phyloP scores from a whole-genome alignment of 64 coral and sea anemone genomes.

The Montipora capricornis region DNA sequence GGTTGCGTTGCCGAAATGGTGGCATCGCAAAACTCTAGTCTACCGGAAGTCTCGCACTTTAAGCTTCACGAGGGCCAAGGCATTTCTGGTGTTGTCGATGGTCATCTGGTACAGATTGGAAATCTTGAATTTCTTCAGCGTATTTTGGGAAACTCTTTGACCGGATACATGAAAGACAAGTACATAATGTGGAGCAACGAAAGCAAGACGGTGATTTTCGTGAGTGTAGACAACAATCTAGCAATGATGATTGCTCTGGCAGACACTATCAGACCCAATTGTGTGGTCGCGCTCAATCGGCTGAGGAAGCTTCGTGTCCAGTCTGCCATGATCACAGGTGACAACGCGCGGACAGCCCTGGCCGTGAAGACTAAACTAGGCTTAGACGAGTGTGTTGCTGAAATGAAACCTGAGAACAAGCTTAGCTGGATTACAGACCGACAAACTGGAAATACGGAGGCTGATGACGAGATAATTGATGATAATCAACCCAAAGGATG shows the following conservation, averaged over 20 bases:
- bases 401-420: constrained; percentile 98
- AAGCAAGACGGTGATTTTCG: constrained; percentile 97
- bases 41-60: constrained; percentile 88
- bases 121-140: constrained; percentile 72
- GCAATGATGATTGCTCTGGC: constrained; percentile 94
- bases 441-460: constrained; percentile 16
- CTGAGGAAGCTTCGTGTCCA: constrained; percentile 79
- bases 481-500: neutral
- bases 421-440: constrained; percentile 88
- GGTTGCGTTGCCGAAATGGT: constrained; percentile 91
- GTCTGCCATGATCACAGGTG: constrained; percentile 95
- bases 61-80: constrained; percentile 87
- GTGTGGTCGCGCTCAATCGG: constrained; percentile 68
- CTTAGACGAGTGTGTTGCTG: constrained; percentile 88
- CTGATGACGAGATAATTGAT: neutral
- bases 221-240: constrained; percentile 74
- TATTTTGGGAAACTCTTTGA: constrained; percentile 15
- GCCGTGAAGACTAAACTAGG: constrained; percentile 85
- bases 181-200: constrained; percentile 82
- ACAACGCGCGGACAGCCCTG: constrained; percentile 90
- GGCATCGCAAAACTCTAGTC: constrained; percentile 38
- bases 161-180: constrained; percentile 51
- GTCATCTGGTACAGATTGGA: constrained; percentile 75
- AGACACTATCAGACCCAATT: constrained; percentile 77
- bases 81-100: constrained; percentile 85